Evolutionary conservation across 2,888 invertebrate genomes (phyloP).

Genomic region (Noctua fimbriata): DNA sequence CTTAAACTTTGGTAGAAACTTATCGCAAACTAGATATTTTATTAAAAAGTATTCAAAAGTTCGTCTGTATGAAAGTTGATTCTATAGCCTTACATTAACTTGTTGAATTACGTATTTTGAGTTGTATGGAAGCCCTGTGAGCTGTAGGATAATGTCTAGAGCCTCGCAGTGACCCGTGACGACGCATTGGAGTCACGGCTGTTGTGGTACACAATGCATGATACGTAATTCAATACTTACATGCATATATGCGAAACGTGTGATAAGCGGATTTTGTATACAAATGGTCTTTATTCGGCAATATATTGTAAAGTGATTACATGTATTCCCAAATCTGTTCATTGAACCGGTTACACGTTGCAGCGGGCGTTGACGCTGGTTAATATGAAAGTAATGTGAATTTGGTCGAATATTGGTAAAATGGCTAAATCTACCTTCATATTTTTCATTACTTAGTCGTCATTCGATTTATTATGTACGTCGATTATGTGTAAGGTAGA

Average conservation of each 20-base stretch:
- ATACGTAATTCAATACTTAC: slow-evolving; percentile 54
- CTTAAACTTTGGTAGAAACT: not conserved
- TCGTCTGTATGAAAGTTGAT: not conserved
- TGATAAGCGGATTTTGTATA: slow-evolving; percentile 46
- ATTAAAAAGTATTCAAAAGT: not conserved
- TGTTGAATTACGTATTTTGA: slow-evolving; percentile 12
- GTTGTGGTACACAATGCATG: slow-evolving; percentile 58
- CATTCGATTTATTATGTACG: not conserved
- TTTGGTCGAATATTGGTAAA: not conserved
- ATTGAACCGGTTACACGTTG: slow-evolving; percentile 34
- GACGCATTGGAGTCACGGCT: slow-evolving; percentile 79
- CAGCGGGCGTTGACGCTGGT: slow-evolving; percentile 6
- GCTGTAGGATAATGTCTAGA: slow-evolving; percentile 64
- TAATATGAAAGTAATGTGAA: not conserved
- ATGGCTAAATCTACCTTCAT: not conserved
- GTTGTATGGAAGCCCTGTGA: slow-evolving; percentile 53
- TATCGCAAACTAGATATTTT: not conserved
- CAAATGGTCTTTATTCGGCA: slow-evolving; percentile 46
- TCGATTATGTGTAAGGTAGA: not conserved
- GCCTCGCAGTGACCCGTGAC: slow-evolving; percentile 80
- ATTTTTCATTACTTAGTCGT: not conserved
- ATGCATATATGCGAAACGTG: slow-evolving; percentile 40
- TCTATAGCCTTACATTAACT: not conserved
- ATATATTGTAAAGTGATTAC: slow-evolving; percentile 50
- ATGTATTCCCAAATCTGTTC: slow-evolving; percentile 48